A percentile compares a stretch with the other conserved stretches of the same genome.
phyloP scores from a whole-genome alignment of 2,888 invertebrate genomes.

The Periphyllus acericola region DNA sequence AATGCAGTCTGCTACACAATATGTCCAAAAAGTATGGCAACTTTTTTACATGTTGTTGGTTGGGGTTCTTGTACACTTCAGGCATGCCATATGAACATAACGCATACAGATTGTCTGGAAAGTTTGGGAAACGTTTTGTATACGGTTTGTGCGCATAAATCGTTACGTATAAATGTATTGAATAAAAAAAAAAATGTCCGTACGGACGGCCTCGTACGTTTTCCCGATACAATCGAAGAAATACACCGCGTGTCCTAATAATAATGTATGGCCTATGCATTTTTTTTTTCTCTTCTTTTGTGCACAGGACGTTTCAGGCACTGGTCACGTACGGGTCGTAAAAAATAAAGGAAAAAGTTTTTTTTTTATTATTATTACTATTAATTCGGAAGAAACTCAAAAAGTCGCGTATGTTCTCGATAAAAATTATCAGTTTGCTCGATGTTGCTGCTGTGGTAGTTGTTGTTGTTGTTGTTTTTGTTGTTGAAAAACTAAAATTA shows the following conservation, averaged over 20 bases:
- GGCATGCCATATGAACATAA: background rate
- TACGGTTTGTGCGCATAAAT: background rate
- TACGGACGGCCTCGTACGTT: background rate
- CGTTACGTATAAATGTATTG: background rate
- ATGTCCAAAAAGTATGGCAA: background rate
- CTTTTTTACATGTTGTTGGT: background rate
- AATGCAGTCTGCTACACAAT: background rate
- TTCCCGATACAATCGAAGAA: background rate
- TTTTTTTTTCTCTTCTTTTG: background rate
- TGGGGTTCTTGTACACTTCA: background rate
- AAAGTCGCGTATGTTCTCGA: slow-evolving; percentile 42
- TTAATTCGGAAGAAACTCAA: slow-evolving; percentile 41
- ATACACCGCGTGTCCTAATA: background rate
- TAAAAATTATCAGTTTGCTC: slow-evolving; percentile 55
- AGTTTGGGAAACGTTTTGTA: background rate
- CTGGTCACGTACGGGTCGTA: slow-evolving; percentile 17
- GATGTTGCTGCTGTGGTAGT: background rate
- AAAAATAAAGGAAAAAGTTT: slow-evolving; percentile 33
- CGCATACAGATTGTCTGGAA: background rate
- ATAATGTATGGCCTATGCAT: background rate
- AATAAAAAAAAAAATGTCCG: background rate
- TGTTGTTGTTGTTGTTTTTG: slow-evolving; percentile 36
- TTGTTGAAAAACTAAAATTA: slow-evolving; percentile 56
- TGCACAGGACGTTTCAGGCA: background rate
- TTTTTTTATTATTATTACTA: slow-evolving; percentile 10